Evolutionary conservation across 2,113 vertebrate genomes (phyloP).

Genomic region (Myiozetetes cayanensis): DNA sequence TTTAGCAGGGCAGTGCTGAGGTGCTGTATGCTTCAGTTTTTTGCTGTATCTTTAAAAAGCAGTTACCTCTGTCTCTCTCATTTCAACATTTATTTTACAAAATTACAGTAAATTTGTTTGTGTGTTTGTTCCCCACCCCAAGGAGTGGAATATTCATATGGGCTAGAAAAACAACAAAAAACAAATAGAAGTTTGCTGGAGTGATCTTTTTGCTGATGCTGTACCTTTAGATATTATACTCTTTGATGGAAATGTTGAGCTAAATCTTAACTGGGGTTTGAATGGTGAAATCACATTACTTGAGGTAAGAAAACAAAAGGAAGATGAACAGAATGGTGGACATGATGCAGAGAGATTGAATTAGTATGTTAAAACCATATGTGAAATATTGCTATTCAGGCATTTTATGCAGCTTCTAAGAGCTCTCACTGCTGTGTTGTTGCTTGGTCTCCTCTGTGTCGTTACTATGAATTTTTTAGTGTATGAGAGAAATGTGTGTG

Average conservation of each 20-base stretch:
- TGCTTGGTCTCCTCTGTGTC: conserved; percentile 8
- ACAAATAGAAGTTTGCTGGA: background rate
- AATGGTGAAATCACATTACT: background rate
- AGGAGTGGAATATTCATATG: background rate
- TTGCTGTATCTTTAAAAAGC: background rate
- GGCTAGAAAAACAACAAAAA: background rate
- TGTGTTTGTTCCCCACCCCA: background rate
- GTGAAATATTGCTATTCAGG: background rate
- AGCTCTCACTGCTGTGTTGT: background rate
- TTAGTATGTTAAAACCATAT: background rate
- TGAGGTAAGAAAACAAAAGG: background rate
- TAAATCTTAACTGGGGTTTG: background rate
- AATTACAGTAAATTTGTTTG: background rate
- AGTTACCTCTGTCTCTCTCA: background rate
- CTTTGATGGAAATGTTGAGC: background rate
- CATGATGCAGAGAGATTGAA: background rate
- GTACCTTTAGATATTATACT: background rate
- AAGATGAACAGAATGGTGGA: background rate
- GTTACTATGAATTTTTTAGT: conserved; percentile 53
- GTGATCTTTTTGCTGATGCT: background rate
- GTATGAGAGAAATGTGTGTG: background rate
- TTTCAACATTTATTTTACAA: background rate
- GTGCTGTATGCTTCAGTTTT: background rate
- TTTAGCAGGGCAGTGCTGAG: background rate
- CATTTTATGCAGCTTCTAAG: background rate